Conservation (phyloP, 2,113 vertebrate species). For the Pterocles gutturalis region DNA sequence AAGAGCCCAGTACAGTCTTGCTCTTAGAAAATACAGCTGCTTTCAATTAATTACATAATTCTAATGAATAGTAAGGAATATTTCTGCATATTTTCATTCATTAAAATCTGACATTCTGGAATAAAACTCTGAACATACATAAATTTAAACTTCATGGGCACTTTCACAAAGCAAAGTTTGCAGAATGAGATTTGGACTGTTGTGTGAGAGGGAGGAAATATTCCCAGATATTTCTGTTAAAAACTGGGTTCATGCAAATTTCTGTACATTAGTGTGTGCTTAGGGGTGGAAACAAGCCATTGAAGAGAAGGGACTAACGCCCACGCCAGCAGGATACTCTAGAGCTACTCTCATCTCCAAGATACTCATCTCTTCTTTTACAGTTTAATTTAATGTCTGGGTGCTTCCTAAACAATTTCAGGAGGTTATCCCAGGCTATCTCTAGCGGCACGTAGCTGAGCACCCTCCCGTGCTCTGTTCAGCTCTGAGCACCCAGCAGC, state of each 20-base stretch:
- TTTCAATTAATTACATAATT: not conserved
- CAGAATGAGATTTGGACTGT: not conserved
- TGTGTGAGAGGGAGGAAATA: not conserved
- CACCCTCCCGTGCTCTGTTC: rapidly evolving
- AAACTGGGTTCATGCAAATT: not conserved
- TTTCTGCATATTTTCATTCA: not conserved
- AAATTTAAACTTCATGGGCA: not conserved
- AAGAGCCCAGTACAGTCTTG: not conserved
- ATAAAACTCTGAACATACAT: not conserved
- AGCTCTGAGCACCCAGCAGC: not conserved
- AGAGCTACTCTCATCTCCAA: not conserved
- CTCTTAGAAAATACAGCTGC: not conserved
- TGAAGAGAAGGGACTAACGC: too few relatives aligned
- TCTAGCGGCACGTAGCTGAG: not conserved
- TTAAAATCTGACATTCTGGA: not conserved
- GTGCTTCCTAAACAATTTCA: not conserved
- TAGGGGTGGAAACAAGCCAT: not conserved
- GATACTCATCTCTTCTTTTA: not conserved
- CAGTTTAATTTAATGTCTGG: not conserved
- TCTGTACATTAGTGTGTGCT: not conserved
- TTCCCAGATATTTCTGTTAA: not conserved
- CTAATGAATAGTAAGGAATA: not conserved
- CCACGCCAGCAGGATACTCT: not conserved
- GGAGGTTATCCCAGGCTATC: not conserved
- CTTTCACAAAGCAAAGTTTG: not conserved